phyloP scores from a whole-genome alignment of 2,113 vertebrate species.

The Aplodontia rufa region DNA sequence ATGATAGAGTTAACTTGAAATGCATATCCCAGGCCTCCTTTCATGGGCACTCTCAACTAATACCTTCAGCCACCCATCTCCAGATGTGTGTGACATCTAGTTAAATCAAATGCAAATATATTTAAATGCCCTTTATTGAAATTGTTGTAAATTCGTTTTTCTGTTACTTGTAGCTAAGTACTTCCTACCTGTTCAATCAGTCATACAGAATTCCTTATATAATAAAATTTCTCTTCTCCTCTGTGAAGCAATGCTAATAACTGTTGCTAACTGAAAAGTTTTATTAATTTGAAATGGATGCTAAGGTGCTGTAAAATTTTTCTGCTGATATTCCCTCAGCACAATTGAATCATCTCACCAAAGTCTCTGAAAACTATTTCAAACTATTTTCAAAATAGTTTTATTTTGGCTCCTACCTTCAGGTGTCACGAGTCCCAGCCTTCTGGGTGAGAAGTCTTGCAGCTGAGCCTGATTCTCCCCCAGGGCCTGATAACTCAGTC shows the following conservation, averaged over 20 bases:
- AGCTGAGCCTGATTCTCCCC: not conserved
- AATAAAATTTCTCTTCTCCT: constrained; percentile 14
- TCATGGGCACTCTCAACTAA: not conserved
- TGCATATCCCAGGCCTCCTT: not conserved
- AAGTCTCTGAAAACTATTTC: constrained; percentile 30
- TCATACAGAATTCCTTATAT: not conserved
- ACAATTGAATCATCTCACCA: not conserved
- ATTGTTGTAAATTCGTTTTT: constrained; percentile 25
- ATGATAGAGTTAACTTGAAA: not conserved
- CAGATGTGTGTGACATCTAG: not conserved
- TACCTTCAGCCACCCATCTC: not conserved
- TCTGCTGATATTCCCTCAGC: not conserved
- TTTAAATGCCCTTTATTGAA: not conserved
- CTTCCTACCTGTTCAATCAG: not conserved
- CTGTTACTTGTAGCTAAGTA: not conserved
- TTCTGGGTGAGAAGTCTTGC: not conserved
- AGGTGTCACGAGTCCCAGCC: not conserved
- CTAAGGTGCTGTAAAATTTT: not conserved
- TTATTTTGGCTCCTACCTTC: constrained; percentile 20
- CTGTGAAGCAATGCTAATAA: not conserved
- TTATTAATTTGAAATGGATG: constrained; percentile 44
- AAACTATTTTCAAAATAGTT: constrained; percentile 37
- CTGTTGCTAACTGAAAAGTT: constrained; percentile 27
- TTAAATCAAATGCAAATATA: not conserved
- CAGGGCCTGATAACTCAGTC: not conserved